phyloP scores from a whole-genome alignment of 2,888 invertebrate species.

The Hypselothyrea guttata region DNA sequence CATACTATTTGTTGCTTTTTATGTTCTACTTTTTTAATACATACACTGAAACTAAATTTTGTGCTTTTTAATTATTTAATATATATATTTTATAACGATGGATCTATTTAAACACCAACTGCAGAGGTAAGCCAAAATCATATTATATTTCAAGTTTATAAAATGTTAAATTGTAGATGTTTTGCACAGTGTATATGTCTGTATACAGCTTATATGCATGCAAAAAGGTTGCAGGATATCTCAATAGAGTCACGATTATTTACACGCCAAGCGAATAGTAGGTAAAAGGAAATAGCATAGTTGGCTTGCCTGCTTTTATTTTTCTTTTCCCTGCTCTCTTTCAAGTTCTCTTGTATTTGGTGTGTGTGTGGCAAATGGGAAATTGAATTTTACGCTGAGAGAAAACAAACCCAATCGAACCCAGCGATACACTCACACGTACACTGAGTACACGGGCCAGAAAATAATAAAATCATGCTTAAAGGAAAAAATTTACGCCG shows the following conservation, averaged over 20 bases:
- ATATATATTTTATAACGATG: no score
- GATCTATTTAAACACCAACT: no score
- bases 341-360: background rate
- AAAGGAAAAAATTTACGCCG: conserved; percentile 71
- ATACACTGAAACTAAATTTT: no score
- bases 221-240: conserved; percentile 55
- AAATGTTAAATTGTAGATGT: no score
- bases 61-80: no score
- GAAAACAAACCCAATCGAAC: conserved; percentile 67
- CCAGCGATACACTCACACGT: conserved; percentile 24
- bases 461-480: conserved; percentile 73
- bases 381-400: conserved; percentile 74
- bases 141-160: no score
- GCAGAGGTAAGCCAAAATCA: no score
- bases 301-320: background rate
- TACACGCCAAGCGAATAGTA: conserved; percentile 47
- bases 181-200: background rate
- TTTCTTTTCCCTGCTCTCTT: background rate
- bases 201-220: conserved; percentile 33
- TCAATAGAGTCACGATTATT: conserved; percentile 58
- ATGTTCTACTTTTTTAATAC: no score
- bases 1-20: no score
- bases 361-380: conserved; percentile 63
- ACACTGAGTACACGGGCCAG: conserved; percentile 16
- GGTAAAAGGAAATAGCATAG: conserved; percentile 28